Evolutionary conservation across 1,140 invertebrate genomes (phyloP).

Genomic region (Drosophila suzukii): DNA sequence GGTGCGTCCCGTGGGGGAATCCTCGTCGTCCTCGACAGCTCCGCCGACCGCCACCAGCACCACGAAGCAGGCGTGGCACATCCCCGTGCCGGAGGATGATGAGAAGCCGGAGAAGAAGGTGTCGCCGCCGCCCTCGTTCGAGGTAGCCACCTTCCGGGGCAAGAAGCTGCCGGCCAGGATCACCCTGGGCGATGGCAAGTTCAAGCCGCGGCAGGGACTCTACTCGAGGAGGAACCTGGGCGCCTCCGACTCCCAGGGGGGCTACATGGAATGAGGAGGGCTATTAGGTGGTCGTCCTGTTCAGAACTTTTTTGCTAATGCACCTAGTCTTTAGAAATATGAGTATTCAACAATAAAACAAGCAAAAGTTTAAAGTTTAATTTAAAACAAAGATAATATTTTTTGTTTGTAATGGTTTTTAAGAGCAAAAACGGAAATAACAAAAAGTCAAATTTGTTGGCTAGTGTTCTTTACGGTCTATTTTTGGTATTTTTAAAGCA

Average conservation of each 20-base stretch:
- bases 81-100: neutral
- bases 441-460: too few species aligned
- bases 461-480: too few species aligned
- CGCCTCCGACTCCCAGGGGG: constrained; percentile 10
- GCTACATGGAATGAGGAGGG: constrained; percentile 52
- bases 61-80: constrained; percentile 45
- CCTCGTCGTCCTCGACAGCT: constrained; percentile 4
- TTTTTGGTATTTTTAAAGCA: too few species aligned
- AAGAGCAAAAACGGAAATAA: too few species aligned
- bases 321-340: neutral
- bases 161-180: constrained; percentile 47
- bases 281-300: neutral
- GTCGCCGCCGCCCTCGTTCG: constrained; percentile 71
- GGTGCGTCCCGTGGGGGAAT: constrained; percentile 50
- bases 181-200: constrained; percentile 56
- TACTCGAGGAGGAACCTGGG: constrained; percentile 38
- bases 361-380: neutral
- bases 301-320: neutral
- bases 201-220: constrained; percentile 61
- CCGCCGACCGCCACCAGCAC: constrained; percentile 13
- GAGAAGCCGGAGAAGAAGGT: constrained; percentile 44
- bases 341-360: neutral
- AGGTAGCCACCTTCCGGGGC: constrained; percentile 59
- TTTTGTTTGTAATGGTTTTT: too few species aligned
- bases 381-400: too few species aligned